These are phyloP conservation scores for Asobara japonica DNA, from an alignment of 1,140 invertebrate species.

Conservation along the genomic window DNA sequence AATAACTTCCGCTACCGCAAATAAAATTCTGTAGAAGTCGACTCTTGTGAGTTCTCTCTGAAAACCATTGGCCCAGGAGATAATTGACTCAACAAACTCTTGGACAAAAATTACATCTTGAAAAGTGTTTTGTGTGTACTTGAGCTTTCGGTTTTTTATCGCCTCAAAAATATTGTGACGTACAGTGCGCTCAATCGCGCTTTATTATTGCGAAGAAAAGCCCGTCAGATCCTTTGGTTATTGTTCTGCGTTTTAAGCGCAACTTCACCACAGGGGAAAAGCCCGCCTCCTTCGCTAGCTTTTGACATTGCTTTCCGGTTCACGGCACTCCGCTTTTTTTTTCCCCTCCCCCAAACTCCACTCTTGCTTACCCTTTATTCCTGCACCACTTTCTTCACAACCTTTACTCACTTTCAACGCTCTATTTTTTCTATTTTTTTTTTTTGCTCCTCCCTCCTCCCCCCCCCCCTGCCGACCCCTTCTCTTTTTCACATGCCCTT, in stretches of 20 bases:
- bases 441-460: not conserved
- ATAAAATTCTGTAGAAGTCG: too few species aligned
- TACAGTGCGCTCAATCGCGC: not conserved
- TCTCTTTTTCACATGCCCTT: too few species aligned
- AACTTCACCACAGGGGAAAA: constrained; percentile 2
- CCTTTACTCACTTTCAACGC: not conserved
- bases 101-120: too few species aligned
- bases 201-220: not conserved
- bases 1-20: too few species aligned
- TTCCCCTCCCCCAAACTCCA: not conserved
- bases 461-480: too few species aligned
- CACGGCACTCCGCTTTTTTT: not conserved
- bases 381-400: not conserved
- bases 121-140: too few species aligned
- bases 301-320: constrained; percentile 11
- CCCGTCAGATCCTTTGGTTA: not conserved
- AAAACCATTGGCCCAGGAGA: too few species aligned
- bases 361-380: not conserved
- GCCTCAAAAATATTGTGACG: not conserved
- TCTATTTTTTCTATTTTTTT: not conserved
- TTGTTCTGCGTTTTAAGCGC: constrained; percentile 13
- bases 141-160: too few species aligned
- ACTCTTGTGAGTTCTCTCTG: too few species aligned
- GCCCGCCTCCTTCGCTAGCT: not conserved
- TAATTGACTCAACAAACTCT: too few species aligned